Conservation (phyloP, 2,797 vertebrate species). For the Capromys pilorides region DNA sequence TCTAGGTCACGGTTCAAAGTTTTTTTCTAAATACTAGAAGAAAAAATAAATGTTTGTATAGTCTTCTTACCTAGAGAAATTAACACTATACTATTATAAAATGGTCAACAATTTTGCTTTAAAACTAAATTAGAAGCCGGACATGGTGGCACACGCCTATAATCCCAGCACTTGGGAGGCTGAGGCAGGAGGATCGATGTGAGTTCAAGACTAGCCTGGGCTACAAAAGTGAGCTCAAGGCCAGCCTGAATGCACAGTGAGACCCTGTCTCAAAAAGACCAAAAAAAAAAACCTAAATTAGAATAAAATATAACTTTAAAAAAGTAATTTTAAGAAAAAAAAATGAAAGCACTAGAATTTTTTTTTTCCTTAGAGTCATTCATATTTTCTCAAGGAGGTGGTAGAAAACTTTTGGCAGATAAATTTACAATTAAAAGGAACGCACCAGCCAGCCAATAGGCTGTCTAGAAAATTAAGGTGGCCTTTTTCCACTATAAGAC, state of each 20-base stretch:
- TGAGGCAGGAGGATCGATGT: too few species aligned
- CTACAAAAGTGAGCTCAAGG: too few species aligned
- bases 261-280: too few species aligned
- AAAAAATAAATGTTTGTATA: conserved; percentile 2
- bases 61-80: conserved; percentile 17
- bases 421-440: background rate
- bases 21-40: conserved; percentile 13
- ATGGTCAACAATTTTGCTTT: conserved; percentile 26
- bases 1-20: background rate
- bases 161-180: too few species aligned
- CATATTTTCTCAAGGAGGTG: background rate
- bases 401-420: background rate
- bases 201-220: too few species aligned
- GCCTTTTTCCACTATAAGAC: background rate
- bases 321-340: conserved; percentile 19
- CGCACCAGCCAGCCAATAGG: background rate
- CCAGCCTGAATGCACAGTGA: too few species aligned
- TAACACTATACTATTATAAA: background rate
- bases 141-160: too few species aligned
- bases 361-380: background rate
- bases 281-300: conserved; percentile 55
- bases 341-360: background rate
- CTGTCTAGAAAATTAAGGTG: background rate
- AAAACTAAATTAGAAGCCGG: too few species aligned
- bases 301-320: conserved; percentile 26